phyloP scores from a whole-genome alignment of 2,797 vertebrate species.

The Pogoniulus pusillus region DNA sequence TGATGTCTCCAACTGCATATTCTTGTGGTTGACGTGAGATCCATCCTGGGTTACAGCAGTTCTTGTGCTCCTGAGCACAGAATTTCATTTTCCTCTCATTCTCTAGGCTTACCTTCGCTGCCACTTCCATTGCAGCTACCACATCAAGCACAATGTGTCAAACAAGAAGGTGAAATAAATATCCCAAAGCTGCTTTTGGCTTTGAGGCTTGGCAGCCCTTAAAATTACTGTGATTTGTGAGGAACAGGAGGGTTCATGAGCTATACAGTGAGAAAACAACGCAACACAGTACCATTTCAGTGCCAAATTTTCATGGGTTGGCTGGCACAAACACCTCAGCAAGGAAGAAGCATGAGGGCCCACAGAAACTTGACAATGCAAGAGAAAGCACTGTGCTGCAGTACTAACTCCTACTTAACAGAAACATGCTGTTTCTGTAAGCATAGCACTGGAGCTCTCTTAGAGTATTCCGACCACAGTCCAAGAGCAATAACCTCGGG shows the following conservation, averaged over 20 bases:
- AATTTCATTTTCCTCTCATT: neutral
- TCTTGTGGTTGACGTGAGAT: neutral
- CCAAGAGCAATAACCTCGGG: neutral
- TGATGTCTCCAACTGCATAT: neutral
- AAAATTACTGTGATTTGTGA: neutral
- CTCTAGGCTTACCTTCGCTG: neutral
- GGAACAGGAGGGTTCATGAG: neutral
- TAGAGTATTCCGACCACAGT: neutral
- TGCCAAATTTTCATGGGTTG: neutral
- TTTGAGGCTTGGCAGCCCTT: neutral
- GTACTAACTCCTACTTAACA: neutral
- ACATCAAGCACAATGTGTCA: neutral
- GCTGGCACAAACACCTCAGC: neutral
- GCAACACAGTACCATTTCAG: neutral
- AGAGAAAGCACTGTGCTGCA: neutral
- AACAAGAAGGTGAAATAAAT: constrained; percentile 1
- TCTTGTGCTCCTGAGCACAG: neutral
- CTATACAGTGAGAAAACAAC: neutral
- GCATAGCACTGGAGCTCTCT: neutral
- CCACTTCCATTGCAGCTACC: neutral
- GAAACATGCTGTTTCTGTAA: neutral
- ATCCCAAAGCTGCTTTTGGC: neutral
- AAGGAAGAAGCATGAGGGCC: neutral
- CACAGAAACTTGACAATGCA: neutral
- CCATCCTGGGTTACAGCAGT: neutral